phyloP scores from a whole-genome alignment of 2,797 vertebrate genomes.

The Chloroceryle inda region DNA sequence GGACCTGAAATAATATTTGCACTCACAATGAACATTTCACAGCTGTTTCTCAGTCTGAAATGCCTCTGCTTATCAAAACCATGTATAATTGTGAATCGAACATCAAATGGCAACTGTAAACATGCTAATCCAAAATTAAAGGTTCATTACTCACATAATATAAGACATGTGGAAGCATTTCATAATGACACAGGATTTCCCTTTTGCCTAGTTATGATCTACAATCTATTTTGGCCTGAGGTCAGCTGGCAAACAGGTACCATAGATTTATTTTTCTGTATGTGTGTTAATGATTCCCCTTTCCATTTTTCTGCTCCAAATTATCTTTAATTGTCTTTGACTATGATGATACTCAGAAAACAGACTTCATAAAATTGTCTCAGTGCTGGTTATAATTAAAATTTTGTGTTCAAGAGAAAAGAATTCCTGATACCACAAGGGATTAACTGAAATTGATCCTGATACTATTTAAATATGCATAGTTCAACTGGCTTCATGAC shows the following conservation, averaged over 20 bases:
- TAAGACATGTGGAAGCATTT: conserved; percentile 35
- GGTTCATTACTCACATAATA: conserved; percentile 74
- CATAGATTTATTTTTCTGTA: conserved; percentile 59
- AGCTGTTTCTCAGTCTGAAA: conserved; percentile 22
- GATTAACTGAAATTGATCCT: conserved; percentile 1
- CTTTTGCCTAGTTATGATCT: conserved; percentile 71
- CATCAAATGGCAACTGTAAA: conserved; percentile 68
- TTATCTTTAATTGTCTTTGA: conserved; percentile 42
- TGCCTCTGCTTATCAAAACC: conserved; percentile 39
- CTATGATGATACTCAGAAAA: conserved; percentile 55
- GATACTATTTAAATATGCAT: background rate
- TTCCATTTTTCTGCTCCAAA: conserved; percentile 55
- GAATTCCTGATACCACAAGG: background rate
- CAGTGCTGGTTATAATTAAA: background rate
- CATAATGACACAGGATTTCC: conserved; percentile 62
- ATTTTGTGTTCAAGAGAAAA: conserved; percentile 4
- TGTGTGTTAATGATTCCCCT: conserved; percentile 65
- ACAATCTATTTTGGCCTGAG: conserved; percentile 76
- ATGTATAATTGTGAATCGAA: conserved; percentile 30
- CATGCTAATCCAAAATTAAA: conserved; percentile 69
- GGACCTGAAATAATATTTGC: conserved; percentile 57
- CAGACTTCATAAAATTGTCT: background rate
- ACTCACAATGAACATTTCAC: conserved; percentile 43
- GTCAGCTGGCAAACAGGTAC: conserved; percentile 71
- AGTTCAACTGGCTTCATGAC: background rate